Evolutionary conservation across 2,113 vertebrate species (phyloP).

Genomic region (Apteryx mantelli): DNA sequence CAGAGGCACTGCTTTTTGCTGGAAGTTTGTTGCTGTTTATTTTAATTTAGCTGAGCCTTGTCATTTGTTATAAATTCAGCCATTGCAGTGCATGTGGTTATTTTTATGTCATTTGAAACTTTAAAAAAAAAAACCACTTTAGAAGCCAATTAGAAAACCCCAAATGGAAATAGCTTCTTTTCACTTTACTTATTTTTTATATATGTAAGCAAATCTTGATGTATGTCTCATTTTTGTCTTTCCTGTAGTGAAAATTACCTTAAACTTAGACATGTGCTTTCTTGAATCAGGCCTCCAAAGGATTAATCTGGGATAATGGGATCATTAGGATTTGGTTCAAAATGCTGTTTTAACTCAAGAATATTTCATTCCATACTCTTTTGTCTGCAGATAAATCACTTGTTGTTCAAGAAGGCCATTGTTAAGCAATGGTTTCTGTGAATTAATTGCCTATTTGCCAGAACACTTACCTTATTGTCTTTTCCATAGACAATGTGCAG

Average conservation of each 20-base stretch:
- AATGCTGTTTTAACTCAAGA: slow-evolving; percentile 5
- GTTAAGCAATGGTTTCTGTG: slow-evolving; percentile 44
- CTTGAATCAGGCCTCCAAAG: slow-evolving; percentile 53
- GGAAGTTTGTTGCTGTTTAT: slow-evolving; percentile 23
- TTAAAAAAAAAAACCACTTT: background rate
- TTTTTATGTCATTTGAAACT: slow-evolving; percentile 13
- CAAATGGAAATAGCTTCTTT: slow-evolving; percentile 17
- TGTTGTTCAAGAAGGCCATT: slow-evolving; percentile 57
- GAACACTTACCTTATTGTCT: slow-evolving; percentile 5
- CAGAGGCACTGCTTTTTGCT: slow-evolving; percentile 18
- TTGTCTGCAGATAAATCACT: slow-evolving; percentile 48
- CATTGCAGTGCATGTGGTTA: background rate
- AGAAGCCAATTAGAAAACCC: background rate
- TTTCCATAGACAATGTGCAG: slow-evolving; percentile 73
- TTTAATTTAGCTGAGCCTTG: slow-evolving; percentile 1
- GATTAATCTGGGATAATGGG: slow-evolving; percentile 50
- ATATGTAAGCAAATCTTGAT: background rate
- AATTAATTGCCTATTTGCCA: background rate
- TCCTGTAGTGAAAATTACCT: slow-evolving; percentile 58
- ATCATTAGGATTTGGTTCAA: slow-evolving; percentile 46
- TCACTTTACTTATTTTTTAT: background rate
- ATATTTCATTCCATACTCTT: slow-evolving; percentile 39
- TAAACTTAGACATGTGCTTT: slow-evolving; percentile 35
- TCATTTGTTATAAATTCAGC: slow-evolving; percentile 19
- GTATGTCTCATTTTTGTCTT: slow-evolving; percentile 56